Evolutionary conservation across 2,888 invertebrate species (phyloP), one percentile per base, ranked within the genome.

Genomic region (Masnerella sp.): DNA sequence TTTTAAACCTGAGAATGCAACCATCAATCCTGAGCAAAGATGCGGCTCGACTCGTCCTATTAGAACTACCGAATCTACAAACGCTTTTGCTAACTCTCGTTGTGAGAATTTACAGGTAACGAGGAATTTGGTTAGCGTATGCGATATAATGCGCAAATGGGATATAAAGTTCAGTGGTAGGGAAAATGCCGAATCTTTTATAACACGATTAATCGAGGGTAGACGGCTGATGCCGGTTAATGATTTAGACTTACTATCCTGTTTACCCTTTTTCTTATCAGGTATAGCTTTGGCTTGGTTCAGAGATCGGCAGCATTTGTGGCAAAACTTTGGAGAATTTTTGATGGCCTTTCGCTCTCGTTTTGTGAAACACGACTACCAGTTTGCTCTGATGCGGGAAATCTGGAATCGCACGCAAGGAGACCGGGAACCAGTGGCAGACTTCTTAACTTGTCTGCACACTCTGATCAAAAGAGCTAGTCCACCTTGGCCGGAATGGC

Each of bases 231-330:
- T 36, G 36, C 36, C 36, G 5, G 14, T 36, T 14, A 8, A 36
- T 36, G 36, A 36, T 36, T 0, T 2, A 3, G 36, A 4, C 14
- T 5, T 36, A 8, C 14, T 36, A 14, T 12, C 15, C 2, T 36
- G 36, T 36, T 8, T 47, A 14, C 47, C 47, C 9, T 47, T 47
- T 17, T 47, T 47, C 9, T 30, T 47, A 12, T 47, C 47, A 0
- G 28, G 30, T 7, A 14, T 28, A 1, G 30, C 47, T 1, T 7
- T 47, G 0, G 30, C 47, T 15, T 47, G 47, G 30, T 47, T 28
- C 7, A 7, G 47, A 5, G 47, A 47, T 15, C 5, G 8, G 2
- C 7, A 17, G 9, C n/a, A 30, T 30, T 15, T 12, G 12, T 43
- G 22, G 25, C 7, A 14, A 5, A 12, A 15, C 0, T 47, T 47